phyloP scores from a whole-genome alignment of 2,888 invertebrate genomes.

The Caenorhabditis uteleia region DNA sequence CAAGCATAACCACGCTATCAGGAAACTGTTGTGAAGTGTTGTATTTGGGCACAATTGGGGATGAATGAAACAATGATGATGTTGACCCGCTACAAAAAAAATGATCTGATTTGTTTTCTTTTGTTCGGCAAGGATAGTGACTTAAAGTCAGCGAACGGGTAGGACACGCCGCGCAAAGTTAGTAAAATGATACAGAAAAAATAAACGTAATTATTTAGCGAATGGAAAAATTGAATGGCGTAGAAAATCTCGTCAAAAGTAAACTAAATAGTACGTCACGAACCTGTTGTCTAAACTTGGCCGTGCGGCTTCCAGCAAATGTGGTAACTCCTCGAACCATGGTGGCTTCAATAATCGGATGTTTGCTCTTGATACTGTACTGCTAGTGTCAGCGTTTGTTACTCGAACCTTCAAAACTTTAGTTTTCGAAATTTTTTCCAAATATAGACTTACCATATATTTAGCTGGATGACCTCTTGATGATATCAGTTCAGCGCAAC shows the following conservation, averaged over 20 bases:
- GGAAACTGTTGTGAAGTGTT: neutral
- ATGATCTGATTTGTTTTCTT: neutral
- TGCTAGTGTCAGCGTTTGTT: constrained; percentile 10
- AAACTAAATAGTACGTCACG: neutral
- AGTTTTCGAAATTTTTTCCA: neutral
- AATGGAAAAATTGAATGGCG: too few relatives aligned
- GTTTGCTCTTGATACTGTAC: constrained; percentile 85
- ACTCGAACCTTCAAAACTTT: constrained; percentile 26
- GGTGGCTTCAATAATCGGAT: constrained; percentile 88
- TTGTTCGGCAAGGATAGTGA: neutral
- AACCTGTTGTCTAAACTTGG: neutral
- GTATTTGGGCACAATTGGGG: neutral
- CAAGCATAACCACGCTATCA: neutral
- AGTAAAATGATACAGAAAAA: too few relatives aligned
- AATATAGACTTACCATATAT: constrained; percentile 34
- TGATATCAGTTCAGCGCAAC: constrained; percentile 38
- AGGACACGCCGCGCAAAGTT: too few relatives aligned
- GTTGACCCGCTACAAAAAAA: neutral
- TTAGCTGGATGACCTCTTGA: constrained; percentile 16
- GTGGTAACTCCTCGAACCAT: constrained; percentile 88
- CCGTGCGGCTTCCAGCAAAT: constrained; percentile 9
- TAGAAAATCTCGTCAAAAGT: neutral
- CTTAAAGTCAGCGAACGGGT: neutral
- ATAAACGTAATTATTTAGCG: too few relatives aligned
- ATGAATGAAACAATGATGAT: neutral